phyloP scores from a whole-genome alignment of 2,888 invertebrate species.

The Octonoba sinensis region DNA sequence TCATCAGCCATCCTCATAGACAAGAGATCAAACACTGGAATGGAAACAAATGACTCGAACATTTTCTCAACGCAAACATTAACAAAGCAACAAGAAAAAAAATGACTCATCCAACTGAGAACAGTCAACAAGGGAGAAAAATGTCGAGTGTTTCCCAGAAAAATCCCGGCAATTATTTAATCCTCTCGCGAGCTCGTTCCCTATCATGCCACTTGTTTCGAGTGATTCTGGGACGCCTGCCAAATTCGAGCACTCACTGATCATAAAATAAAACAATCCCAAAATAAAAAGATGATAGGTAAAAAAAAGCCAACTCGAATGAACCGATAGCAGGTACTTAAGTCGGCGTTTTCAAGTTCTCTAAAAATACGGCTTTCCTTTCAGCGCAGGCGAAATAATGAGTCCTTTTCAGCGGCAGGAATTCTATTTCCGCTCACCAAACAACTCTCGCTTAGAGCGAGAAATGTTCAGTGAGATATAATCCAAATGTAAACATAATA shows the following conservation, averaged over 20 bases:
- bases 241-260: constrained; percentile 47
- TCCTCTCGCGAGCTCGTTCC: constrained; percentile 5
- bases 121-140: constrained; percentile 43
- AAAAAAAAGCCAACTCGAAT: constrained; percentile 44
- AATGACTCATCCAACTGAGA: constrained; percentile 31
- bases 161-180: constrained; percentile 51
- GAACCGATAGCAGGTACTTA: constrained; percentile 29
- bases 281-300: constrained; percentile 34
- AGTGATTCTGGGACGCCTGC: constrained; percentile 42
- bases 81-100: neutral
- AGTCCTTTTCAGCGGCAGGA: too few relatives aligned
- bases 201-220: constrained; percentile 50
- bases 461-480: too few relatives aligned
- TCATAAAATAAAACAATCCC: constrained; percentile 50
- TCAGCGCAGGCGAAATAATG: neutral
- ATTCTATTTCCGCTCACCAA: too few relatives aligned
- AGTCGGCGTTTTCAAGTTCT: constrained; percentile 34
- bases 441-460: too few relatives aligned
- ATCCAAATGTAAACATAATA: too few relatives aligned
- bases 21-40: neutral
- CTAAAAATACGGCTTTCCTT: constrained; percentile 36
- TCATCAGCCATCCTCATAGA: neutral
- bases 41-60: neutral
- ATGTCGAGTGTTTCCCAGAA: constrained; percentile 41
- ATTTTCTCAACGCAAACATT: constrained; percentile 8